Evolutionary conservation across 2,888 invertebrate species (phyloP), one percentile per base, ranked within the genome.

Genomic region (Eurois occulta): DNA sequence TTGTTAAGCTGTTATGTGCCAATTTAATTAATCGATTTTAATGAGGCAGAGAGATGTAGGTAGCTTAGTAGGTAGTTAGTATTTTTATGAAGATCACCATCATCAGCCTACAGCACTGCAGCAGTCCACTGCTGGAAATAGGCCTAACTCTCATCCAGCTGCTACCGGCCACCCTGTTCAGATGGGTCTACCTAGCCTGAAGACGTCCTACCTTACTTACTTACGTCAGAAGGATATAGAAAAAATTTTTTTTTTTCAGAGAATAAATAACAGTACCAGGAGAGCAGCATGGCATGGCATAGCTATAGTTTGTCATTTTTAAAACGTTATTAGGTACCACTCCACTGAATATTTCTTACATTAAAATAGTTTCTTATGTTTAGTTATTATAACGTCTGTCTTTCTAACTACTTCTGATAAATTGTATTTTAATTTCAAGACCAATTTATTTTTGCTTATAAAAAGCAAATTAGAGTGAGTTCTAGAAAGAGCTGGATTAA

Each of bases 381-480:
- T 32, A 28, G 21, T 52, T 28, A 35, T 52, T 43, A 62, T 11
- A 62, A 77, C 52, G 8, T 32, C 32, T 21, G 1, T 18, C 35
- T 16, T 35, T 11, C 35, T 43, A 48, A 48, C 48, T 52, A 28
- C 5, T 70, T 70, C 7, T 55, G 32, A 58, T 38, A 65, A 64
- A 64, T 43, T 75, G 18, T 52, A 72, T 68, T 68, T 60, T 35
- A 62, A 64, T 77, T 77, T 24, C 28, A n/a, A 68, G 24, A 35
- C 32, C 2, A 43, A 8, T 35, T 46, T 38, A 13, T 76, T n/a
- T 48, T n/a, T 35, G 28, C 16, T 16, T n/a, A n/a, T n/a, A n/a
- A n/a, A 58, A 18, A 28, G 8, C 11, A 77, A 62, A 77, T 24
- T 18, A 52, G 3, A 68, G 43, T 21, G 21, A 11, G 18, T 68